A percentile compares a stretch with the other conserved stretches of the same genome.
These are phyloP conservation scores for Emydura subglobosa DNA, from an alignment of 2,113 vertebrate species.

Conservation along the genomic window DNA sequence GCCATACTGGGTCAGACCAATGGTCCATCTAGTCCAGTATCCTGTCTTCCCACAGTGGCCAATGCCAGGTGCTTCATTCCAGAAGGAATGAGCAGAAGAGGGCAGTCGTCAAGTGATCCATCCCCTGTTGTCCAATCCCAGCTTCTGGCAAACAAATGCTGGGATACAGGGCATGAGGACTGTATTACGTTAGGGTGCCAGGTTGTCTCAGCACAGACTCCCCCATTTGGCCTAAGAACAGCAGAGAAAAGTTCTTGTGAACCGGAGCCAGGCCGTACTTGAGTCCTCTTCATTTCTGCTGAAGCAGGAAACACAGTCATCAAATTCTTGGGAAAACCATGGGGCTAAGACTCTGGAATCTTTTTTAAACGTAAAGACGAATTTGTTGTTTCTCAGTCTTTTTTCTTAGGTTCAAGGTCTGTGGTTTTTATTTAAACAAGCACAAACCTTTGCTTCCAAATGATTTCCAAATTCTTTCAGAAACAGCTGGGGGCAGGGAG, in stretches of 20 bases:
- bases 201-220: too few relatives aligned
- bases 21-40: not conserved
- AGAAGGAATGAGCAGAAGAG: not conserved
- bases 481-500: not conserved
- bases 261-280: too few relatives aligned
- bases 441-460: rapidly evolving
- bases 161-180: not conserved
- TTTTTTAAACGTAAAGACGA: not conserved
- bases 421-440: not conserved
- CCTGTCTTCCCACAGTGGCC: not conserved
- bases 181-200: too few relatives aligned
- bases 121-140: not conserved
- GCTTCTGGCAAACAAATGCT: not conserved
- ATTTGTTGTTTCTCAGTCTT: not conserved
- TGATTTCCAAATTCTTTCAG: rapidly evolving
- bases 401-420: not conserved
- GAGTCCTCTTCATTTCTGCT: too few relatives aligned
- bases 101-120: not conserved
- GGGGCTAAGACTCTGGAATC: rapidly evolving
- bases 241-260: too few relatives aligned
- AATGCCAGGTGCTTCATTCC: not conserved
- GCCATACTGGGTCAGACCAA: not conserved
- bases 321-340: not conserved
- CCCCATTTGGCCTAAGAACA: too few relatives aligned
- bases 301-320: not conserved